phyloP scores from a whole-genome alignment of 2,888 invertebrate genomes.

The Lamellibrachia columna region DNA sequence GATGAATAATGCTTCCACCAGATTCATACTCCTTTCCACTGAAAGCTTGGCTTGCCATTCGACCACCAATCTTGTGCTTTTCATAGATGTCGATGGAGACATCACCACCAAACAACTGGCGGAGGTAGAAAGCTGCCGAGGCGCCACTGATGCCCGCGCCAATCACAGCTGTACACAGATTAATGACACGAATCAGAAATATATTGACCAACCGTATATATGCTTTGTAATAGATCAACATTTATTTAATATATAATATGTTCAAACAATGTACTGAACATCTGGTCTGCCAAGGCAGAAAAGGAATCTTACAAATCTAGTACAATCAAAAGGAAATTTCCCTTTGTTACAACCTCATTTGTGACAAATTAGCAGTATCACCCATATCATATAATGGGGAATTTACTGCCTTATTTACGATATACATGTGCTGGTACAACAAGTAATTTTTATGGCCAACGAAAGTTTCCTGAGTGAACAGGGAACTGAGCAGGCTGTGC shows the following conservation, averaged over 20 bases:
- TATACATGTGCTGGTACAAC: too few species aligned
- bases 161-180: constrained; percentile 64
- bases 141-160: constrained; percentile 75
- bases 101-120: constrained; percentile 65
- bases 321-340: too few species aligned
- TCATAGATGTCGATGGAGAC: constrained; percentile 72
- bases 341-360: too few species aligned
- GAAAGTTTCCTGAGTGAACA: too few species aligned
- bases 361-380: too few species aligned
- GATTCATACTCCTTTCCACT: constrained; percentile 70
- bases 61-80: constrained; percentile 69
- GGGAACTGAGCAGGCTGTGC: too few species aligned
- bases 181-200: neutral
- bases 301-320: too few species aligned
- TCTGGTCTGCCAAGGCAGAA: too few species aligned
- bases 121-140: constrained; percentile 71
- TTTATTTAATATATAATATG: neutral
- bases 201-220: neutral
- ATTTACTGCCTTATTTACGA: too few species aligned
- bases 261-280: too few species aligned
- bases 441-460: too few species aligned
- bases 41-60: constrained; percentile 69
- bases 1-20: constrained; percentile 73
- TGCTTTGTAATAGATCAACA: neutral
- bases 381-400: too few species aligned